phyloP scores from a whole-genome alignment of 2,888 invertebrate genomes.

The Pinctada fucata region DNA sequence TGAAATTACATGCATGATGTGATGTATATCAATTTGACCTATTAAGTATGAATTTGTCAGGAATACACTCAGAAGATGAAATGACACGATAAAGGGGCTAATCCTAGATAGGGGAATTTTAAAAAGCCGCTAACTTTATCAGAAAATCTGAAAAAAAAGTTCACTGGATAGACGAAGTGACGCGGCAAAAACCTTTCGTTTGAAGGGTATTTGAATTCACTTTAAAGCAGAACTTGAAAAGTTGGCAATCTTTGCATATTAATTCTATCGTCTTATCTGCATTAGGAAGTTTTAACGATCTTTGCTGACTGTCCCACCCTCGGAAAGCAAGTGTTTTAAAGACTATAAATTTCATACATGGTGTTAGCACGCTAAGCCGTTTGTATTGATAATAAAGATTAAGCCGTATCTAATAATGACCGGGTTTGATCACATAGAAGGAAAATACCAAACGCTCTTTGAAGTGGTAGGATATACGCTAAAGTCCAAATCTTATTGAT shows the following conservation, averaged over 20 bases:
- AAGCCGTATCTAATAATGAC: slow-evolving; percentile 24
- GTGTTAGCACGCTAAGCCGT: slow-evolving; percentile 10
- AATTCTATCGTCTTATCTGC: not conserved
- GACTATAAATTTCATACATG: not conserved
- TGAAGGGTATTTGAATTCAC: too few species aligned
- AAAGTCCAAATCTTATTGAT: slow-evolving; percentile 25
- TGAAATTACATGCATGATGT: not conserved
- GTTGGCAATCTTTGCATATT: not conserved
- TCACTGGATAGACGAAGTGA: too few species aligned
- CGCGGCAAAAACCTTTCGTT: too few species aligned
- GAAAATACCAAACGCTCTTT: slow-evolving; percentile 29
- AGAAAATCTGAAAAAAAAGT: not conserved
- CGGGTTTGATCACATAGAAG: not conserved
- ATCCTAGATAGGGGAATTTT: not conserved
- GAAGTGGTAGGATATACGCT: slow-evolving; percentile 29
- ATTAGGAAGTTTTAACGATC: not conserved
- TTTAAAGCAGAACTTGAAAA: too few species aligned
- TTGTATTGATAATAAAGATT: slow-evolving; percentile 27
- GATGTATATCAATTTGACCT: slow-evolving; percentile 9
- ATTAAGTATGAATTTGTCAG: slow-evolving; percentile 12
- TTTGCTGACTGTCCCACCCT: not conserved
- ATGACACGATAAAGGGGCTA: not conserved
- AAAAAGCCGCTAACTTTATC: not conserved
- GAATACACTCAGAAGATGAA: not conserved
- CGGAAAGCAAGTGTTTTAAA: not conserved